These are phyloP conservation scores for Sapayoa aenigma DNA, from an alignment of 2,113 vertebrate species.

Conservation along the genomic window DNA sequence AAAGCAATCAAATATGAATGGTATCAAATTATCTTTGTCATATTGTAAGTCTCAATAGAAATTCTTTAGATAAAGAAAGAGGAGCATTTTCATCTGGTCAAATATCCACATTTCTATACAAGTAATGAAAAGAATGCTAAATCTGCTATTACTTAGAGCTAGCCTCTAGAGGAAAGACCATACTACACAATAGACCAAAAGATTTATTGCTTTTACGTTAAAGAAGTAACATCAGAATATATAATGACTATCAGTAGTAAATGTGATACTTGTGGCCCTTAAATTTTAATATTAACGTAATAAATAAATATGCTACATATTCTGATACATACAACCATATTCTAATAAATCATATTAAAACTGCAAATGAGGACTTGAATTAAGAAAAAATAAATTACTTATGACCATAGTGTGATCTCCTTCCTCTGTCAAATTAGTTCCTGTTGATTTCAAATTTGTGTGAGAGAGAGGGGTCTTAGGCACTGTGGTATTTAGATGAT, in stretches of 20 bases:
- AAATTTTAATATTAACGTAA: not conserved
- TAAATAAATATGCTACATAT: not conserved
- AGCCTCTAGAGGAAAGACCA: not conserved
- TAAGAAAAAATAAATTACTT: not conserved
- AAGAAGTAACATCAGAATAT: not conserved
- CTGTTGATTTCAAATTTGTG: not conserved
- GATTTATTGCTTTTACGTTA: not conserved
- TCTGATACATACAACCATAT: not conserved
- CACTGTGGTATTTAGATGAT: not conserved
- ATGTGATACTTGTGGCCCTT: not conserved
- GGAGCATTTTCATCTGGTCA: not conserved
- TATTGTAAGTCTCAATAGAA: not conserved
- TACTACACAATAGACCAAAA: not conserved
- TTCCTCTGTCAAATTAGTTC: not conserved
- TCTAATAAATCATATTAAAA: not conserved
- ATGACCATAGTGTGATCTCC: not conserved
- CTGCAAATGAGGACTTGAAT: not conserved
- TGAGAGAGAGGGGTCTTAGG: not conserved
- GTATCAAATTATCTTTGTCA: constrained; percentile 26
- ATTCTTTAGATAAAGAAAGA: not conserved
- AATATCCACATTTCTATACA: not conserved
- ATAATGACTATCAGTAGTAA: not conserved
- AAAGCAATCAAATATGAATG: constrained; percentile 27
- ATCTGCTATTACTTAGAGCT: not conserved
- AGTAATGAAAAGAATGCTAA: not conserved